Evolutionary conservation across 2,888 invertebrate genomes (phyloP), one percentile per base, ranked within the genome.

Genomic region (Podotricha telesiphe): DNA sequence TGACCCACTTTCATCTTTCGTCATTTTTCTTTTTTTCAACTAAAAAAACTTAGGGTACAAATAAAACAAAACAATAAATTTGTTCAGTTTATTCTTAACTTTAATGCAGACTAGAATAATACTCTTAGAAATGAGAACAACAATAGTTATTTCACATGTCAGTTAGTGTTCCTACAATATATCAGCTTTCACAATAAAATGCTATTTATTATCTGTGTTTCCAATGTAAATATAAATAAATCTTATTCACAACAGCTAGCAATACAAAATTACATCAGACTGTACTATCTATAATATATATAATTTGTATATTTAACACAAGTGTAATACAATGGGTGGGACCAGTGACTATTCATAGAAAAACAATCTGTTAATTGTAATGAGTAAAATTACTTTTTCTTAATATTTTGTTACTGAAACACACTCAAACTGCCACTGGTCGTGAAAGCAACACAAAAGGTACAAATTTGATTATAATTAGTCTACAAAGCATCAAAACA

Each of bases 31-130:
- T 28, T 28, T 28, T 28, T 6, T 28, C 2, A 28, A 28, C 2
- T 28, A 28, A 28, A 28, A 28, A 4, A 17, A 5, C 0, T 8
- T 47, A 8, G 17, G 17, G 34, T 6, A 4, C 5, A 64, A 86
- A 80, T 81, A 76, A 89, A 86, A 86, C 78, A 79, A 79, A 74
- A 65, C 74, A 34, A 75, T 84, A 78, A 87, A 81, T 88, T 91
- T 90, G 89, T 90, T 91, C 91, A 87, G 85, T 93, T 92, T 93
- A 92, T 91, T 91, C 92, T 93, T 93, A 93, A 92, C 85, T 90
- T 91, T 92, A 93, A 93, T 92, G 92, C 93, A 91, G 93, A 93
- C 93, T 93, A 93, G 93, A 92, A 93, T 93, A 93, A 93, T 93
- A 93, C 93, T 93, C 93, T 92, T 93, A 91, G 90, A 92, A 93